Evolutionary conservation across 1,140 invertebrate species (phyloP).

Genomic region (Lethocerus indicus): DNA sequence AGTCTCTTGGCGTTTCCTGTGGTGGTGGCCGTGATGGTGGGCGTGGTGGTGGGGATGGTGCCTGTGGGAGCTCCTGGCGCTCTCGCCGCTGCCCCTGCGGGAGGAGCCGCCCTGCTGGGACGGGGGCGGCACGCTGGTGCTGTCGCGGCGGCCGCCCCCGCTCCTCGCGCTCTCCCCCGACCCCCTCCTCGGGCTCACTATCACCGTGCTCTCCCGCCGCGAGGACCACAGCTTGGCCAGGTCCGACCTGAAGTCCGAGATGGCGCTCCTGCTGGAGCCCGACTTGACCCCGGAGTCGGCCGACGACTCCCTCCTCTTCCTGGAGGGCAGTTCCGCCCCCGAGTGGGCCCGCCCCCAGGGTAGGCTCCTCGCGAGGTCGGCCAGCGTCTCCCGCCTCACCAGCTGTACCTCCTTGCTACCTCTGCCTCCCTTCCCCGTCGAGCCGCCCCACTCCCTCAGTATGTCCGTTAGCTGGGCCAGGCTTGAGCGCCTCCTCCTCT

Average conservation of each 20-base stretch:
- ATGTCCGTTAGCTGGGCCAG: constrained; percentile 76
- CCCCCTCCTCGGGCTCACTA: constrained; percentile 21
- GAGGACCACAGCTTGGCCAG: constrained; percentile 47
- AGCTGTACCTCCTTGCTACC: constrained; percentile 37
- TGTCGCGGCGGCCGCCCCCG: constrained; percentile 16
- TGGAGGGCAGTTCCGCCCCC: constrained; percentile 27
- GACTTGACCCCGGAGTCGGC: constrained; percentile 67
- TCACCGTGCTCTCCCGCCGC: constrained; percentile 34
- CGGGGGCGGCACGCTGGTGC: too few relatives aligned
- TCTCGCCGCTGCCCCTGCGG: constrained; percentile 39
- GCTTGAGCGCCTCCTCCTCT: constrained; percentile 54
- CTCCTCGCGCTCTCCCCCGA: constrained; percentile 25
- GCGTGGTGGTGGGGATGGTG: constrained; percentile 29
- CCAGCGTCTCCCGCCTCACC: constrained; percentile 63
- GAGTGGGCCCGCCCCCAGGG: constrained; percentile 44
- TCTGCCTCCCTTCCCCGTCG: constrained; percentile 26
- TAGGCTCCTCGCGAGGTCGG: constrained; percentile 53
- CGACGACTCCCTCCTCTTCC: constrained; percentile 60
- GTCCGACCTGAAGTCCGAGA: constrained; percentile 50
- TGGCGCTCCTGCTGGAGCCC: constrained; percentile 41
- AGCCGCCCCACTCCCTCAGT: constrained; percentile 63
- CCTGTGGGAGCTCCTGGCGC: constrained; percentile 27
- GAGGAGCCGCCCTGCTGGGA: constrained; percentile 8
- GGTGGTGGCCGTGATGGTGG: constrained; percentile 26
- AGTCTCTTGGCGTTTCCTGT: constrained; percentile 40